Conservation (phyloP, 2,797 vertebrate genomes). For the Otolemur crassicaudatus region DNA sequence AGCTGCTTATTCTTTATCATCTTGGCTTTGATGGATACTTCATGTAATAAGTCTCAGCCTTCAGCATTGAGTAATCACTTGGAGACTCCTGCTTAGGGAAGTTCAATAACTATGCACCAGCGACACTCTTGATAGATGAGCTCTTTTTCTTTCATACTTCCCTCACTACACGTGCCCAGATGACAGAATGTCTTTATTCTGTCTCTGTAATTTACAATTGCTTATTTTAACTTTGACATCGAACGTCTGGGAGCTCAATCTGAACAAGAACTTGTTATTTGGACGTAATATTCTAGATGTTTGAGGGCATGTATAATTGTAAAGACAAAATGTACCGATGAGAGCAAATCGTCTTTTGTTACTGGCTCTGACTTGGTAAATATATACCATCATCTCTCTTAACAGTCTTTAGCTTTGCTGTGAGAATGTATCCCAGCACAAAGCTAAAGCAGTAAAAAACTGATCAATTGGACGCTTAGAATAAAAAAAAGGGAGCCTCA, state of each 20-base stretch:
- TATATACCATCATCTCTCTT: background rate
- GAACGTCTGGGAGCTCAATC: conserved; percentile 25
- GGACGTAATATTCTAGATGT: conserved; percentile 41
- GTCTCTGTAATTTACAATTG: conserved; percentile 75
- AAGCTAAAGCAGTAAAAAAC: background rate
- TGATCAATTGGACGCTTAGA: background rate
- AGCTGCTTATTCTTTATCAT: conserved; percentile 72
- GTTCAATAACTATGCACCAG: conserved; percentile 58
- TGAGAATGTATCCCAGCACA: background rate
- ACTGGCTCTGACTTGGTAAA: background rate
- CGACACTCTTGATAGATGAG: conserved; percentile 65
- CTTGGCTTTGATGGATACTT: conserved; percentile 79
- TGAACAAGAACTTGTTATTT: conserved; percentile 65
- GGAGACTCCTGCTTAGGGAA: conserved; percentile 50
- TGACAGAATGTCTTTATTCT: conserved; percentile 77
- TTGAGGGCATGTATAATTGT: conserved; percentile 11
- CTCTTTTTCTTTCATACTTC: conserved; percentile 69
- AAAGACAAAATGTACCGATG: conserved; percentile 20
- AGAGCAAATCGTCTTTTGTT: conserved; percentile 22
- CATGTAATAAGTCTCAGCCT: conserved; percentile 54
- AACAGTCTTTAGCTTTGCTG: background rate
- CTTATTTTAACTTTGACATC: conserved; percentile 68
- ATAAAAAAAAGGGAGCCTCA: conserved; percentile 22
- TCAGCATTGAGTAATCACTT: conserved; percentile 68
- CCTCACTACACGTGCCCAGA: conserved; percentile 19